These are phyloP conservation scores for Macrophya alboannulata DNA, from an alignment of 2,888 invertebrate species.

Conservation along the genomic window DNA sequence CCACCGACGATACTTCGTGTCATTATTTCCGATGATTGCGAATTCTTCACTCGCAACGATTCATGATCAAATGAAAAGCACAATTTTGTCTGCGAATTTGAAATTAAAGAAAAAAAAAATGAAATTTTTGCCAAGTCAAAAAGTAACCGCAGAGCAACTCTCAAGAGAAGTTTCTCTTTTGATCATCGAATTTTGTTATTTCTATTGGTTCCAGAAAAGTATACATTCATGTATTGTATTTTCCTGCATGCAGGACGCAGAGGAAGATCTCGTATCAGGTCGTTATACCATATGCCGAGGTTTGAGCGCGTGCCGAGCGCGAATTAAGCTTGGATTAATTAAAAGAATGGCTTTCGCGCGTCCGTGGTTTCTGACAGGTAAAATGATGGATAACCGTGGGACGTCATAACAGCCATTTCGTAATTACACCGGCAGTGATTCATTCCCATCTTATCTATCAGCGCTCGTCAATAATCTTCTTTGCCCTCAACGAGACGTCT, in stretches of 20 bases:
- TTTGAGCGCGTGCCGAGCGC: slow-evolving; percentile 58
- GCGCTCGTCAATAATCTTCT: slow-evolving; percentile 76
- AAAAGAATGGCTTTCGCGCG: slow-evolving; percentile 61
- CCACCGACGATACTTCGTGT: not conserved
- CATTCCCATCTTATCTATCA: slow-evolving; percentile 74
- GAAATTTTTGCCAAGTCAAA: not conserved
- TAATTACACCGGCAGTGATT: slow-evolving; percentile 75
- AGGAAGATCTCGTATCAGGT: not conserved
- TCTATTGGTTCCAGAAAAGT: too few species aligned
- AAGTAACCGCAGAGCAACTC: not conserved
- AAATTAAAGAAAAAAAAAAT: not conserved
- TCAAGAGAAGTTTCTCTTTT: not conserved
- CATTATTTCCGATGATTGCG: not conserved
- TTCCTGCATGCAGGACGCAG: not conserved
- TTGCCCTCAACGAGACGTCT: slow-evolving; percentile 46
- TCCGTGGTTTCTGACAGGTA: slow-evolving; percentile 57
- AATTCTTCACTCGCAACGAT: not conserved
- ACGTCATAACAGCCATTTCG: slow-evolving; percentile 73
- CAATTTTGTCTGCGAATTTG: not conserved
- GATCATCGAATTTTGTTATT: not conserved
- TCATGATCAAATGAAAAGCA: not conserved
- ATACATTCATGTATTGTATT: not conserved
- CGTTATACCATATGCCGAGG: not conserved
- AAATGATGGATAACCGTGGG: slow-evolving; percentile 74
- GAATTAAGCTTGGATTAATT: slow-evolving; percentile 51